A percentile compares a stretch with the other conserved stretches of the same genome.
Evolutionary conservation across 2,113 vertebrate genomes (phyloP).

Genomic region (Pachyramphus minor): DNA sequence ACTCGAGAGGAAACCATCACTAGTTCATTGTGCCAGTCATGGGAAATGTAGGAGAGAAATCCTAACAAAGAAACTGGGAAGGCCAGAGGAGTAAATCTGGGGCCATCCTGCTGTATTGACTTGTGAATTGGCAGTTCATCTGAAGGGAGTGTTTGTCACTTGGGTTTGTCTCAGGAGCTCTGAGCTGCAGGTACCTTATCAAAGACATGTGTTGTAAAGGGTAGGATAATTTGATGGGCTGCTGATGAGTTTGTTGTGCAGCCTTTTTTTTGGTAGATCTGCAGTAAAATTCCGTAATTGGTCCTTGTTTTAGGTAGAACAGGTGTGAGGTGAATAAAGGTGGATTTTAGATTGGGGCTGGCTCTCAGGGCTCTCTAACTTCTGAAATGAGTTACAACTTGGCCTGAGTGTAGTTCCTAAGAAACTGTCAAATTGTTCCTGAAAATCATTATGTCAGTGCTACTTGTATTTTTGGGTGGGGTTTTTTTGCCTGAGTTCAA

Average conservation of each 20-base stretch:
- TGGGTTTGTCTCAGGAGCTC: not conserved
- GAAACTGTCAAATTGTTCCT: not conserved
- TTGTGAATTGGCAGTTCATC: slow-evolving; percentile 2
- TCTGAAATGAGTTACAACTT: not conserved
- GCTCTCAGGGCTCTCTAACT: not conserved
- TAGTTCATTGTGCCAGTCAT: not conserved
- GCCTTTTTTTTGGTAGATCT: not conserved
- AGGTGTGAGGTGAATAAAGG: not conserved
- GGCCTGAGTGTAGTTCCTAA: not conserved
- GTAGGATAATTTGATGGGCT: not conserved
- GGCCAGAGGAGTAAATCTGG: not conserved
- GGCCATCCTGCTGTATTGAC: not conserved
- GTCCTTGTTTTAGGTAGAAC: not conserved
- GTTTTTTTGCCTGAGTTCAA: not conserved
- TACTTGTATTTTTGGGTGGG: not conserved
- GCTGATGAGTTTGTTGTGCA: not conserved
- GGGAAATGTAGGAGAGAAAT: not conserved
- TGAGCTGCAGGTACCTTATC: not conserved
- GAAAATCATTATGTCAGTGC: not conserved
- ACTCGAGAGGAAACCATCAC: not conserved
- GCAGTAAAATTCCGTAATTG: not conserved
- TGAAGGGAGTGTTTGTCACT: not conserved
- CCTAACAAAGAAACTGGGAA: not conserved
- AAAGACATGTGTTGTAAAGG: not conserved
- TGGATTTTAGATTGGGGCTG: not conserved